Evolutionary conservation across 2,888 invertebrate species (phyloP).

Genomic region (Idaea aversata): DNA sequence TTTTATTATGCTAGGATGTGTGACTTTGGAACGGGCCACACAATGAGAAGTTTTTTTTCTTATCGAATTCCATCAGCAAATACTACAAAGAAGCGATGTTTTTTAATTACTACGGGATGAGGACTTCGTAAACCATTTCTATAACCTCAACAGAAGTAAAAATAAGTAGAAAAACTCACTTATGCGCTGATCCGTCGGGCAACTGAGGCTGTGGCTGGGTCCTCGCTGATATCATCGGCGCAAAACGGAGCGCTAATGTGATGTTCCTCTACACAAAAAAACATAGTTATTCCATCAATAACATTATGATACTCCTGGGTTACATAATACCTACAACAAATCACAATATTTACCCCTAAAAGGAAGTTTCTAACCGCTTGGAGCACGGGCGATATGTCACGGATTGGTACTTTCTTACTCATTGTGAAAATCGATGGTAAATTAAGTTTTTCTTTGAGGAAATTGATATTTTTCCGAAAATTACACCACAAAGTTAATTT

Average conservation of each 20-base stretch:
- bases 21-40: no score
- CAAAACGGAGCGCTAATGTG: constrained; percentile 83
- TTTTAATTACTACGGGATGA: no score
- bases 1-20: no score
- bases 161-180: constrained; percentile 41
- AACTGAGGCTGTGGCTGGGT: constrained; percentile 90
- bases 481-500: no score
- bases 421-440: constrained; percentile 36
- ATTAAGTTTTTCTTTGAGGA: background rate
- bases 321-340: constrained; percentile 46
- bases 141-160: no score
- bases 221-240: constrained; percentile 83
- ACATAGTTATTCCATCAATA: constrained; percentile 16
- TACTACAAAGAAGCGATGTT: no score
- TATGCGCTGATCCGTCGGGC: constrained; percentile 91
- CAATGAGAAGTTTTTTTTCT: no score
- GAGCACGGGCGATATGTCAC: constrained; percentile 83
- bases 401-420: constrained; percentile 73
- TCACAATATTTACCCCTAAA: constrained; percentile 79
- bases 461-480: no score
- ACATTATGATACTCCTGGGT: constrained; percentile 26
- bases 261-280: constrained; percentile 77
- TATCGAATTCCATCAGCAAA: no score
- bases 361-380: constrained; percentile 83
- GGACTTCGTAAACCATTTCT: no score